These are phyloP conservation scores for Acropora yongei DNA, from an alignment of 64 coral and sea anemone genomes.

Conservation along the genomic window DNA sequence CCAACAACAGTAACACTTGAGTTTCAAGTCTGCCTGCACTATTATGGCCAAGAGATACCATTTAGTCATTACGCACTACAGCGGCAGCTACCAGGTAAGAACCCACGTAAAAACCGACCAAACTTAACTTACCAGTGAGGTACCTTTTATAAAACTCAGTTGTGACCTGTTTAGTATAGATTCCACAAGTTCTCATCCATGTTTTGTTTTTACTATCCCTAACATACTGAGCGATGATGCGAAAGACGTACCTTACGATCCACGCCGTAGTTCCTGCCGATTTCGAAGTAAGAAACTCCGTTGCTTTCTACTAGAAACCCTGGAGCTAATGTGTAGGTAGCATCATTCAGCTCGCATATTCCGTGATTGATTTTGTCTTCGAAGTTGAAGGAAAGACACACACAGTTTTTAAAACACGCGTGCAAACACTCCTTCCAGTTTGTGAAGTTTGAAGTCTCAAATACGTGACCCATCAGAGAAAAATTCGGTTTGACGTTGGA, in stretches of 20 bases:
- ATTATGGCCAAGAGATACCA: too few relatives aligned
- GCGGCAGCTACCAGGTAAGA: too few relatives aligned
- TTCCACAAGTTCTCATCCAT: too few relatives aligned
- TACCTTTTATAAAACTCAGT: too few relatives aligned
- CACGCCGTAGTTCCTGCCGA: not conserved
- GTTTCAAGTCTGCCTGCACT: too few relatives aligned
- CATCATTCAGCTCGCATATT: conserved; percentile 43
- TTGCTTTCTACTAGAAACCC: not conserved
- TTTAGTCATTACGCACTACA: too few relatives aligned
- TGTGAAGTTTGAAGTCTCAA: not conserved
- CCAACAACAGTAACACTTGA: too few relatives aligned
- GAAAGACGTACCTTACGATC: not conserved
- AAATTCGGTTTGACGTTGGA: not conserved
- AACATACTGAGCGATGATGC: too few relatives aligned
- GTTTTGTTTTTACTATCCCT: too few relatives aligned
- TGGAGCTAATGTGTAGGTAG: not conserved
- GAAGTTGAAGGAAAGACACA: conserved; percentile 17
- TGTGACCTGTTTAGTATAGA: too few relatives aligned
- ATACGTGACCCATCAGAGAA: not conserved
- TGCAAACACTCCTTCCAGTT: not conserved
- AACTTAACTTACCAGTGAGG: too few relatives aligned
- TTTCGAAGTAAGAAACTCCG: not conserved
- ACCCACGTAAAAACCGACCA: too few relatives aligned
- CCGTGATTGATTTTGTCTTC: not conserved
- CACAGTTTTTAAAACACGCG: not conserved